Conservation (phyloP, 2,113 vertebrate genomes). For the Gadus chalcogrammus region DNA sequence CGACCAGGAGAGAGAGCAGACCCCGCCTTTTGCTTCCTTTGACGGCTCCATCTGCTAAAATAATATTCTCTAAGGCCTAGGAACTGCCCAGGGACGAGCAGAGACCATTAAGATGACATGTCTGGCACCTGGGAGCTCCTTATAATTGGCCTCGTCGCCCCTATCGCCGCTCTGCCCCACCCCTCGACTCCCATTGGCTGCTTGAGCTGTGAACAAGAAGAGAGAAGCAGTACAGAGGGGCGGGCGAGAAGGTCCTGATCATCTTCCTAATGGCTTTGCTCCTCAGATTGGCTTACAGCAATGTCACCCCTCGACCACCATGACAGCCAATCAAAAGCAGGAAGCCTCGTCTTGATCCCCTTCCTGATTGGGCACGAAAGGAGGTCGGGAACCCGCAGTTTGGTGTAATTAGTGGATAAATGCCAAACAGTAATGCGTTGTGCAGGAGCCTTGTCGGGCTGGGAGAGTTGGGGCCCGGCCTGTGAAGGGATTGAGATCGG, state of each 20-base stretch:
- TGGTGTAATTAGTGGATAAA: conserved; percentile 68
- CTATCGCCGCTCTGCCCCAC: conserved; percentile 9
- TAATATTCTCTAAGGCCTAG: conserved; percentile 59
- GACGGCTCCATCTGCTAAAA: conserved; percentile 67
- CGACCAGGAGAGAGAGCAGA: too few species aligned
- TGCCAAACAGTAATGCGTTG: conserved; percentile 59
- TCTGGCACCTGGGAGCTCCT: conserved; percentile 63
- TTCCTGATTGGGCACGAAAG: conserved; percentile 64
- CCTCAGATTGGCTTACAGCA: conserved; percentile 6
- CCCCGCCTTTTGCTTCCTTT: conserved; percentile 44
- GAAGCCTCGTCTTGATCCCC: conserved; percentile 41
- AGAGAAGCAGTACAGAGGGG: conserved; percentile 35
- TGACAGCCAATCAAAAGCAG: conserved; percentile 57
- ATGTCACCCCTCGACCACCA: conserved; percentile 22
- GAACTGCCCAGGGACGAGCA: conserved; percentile 60
- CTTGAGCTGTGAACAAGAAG: conserved; percentile 34
- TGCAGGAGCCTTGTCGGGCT: conserved; percentile 49
- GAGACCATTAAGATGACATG: conserved; percentile 67
- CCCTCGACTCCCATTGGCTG: conserved; percentile 19
- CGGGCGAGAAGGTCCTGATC: conserved; percentile 19
- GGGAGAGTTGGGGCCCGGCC: conserved; percentile 31
- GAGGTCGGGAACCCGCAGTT: conserved; percentile 65
- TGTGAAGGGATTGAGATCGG: conserved; percentile 20
- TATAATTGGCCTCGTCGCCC: conserved; percentile 72
- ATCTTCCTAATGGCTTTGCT: neutral